Evolutionary conservation across 1,140 invertebrate species (phyloP).

Genomic region (Maconellicoccus hirsutus): DNA sequence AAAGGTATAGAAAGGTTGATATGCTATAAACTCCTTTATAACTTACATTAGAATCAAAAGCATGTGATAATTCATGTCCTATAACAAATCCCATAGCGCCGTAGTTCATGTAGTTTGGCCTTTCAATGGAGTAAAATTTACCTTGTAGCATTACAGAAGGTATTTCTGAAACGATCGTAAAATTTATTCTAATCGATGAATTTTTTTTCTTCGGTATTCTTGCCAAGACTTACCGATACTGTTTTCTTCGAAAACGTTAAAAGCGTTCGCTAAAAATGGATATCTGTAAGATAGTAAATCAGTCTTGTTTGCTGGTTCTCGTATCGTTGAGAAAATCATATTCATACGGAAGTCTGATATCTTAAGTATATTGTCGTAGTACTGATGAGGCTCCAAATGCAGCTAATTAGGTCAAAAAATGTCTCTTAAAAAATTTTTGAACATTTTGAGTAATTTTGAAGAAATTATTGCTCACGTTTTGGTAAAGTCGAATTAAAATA

Average conservation of each 20-base stretch:
- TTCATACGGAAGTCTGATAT: neutral
- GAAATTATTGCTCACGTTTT: neutral
- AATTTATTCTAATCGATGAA: too few relatives aligned
- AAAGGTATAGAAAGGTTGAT: too few relatives aligned
- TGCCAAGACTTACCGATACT: neutral
- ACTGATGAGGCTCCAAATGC: neutral
- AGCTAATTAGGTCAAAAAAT: neutral
- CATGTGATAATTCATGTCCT: slow-evolving; percentile 86
- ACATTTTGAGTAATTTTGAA: neutral
- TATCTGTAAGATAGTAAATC: neutral
- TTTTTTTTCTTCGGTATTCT: too few relatives aligned
- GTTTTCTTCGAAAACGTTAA: slow-evolving; percentile 4
- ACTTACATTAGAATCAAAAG: slow-evolving; percentile 42
- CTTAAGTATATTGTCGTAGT: neutral
- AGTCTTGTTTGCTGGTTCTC: neutral
- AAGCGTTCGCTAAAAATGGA: neutral
- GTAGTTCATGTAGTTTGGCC: slow-evolving; percentile 59
- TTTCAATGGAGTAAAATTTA: slow-evolving; percentile 48
- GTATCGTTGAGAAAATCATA: neutral
- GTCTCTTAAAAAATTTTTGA: neutral
- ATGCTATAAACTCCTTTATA: too few relatives aligned
- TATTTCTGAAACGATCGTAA: slow-evolving; percentile 8
- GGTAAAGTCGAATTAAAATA: neutral
- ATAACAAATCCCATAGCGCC: slow-evolving; percentile 79
- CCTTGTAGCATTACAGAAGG: slow-evolving; percentile 23